These are phyloP conservation scores for Lasioglossum zephyrum DNA, from an alignment of 2,888 invertebrate species.

Conservation along the genomic window DNA sequence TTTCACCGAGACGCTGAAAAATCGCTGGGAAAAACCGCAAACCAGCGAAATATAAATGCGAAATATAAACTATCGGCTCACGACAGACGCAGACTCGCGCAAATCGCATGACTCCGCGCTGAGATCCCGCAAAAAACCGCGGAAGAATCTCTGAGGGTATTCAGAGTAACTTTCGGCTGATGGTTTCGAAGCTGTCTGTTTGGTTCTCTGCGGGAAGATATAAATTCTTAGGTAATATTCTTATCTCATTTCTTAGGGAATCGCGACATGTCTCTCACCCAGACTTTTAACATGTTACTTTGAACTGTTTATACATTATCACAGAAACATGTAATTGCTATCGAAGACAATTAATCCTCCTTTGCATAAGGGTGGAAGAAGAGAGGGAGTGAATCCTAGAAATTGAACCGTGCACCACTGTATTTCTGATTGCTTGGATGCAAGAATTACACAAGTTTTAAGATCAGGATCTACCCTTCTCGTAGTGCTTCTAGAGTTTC, in stretches of 20 bases:
- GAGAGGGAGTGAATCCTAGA: not conserved
- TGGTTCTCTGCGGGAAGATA: not conserved
- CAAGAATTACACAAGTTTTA: not conserved
- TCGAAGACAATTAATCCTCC: too few species aligned
- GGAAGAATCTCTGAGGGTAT: not conserved
- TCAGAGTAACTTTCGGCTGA: not conserved
- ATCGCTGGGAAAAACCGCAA: slow-evolving; percentile 61
- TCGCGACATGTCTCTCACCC: not conserved
- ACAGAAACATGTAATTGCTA: too few species aligned
- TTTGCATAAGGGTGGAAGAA: too few species aligned
- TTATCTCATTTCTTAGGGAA: not conserved
- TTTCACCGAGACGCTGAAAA: slow-evolving; percentile 37
- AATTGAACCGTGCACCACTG: not conserved
- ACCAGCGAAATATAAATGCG: slow-evolving; percentile 41
- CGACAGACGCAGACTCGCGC: slow-evolving; percentile 43
- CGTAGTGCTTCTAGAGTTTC: not conserved
- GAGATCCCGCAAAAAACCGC: not conserved
- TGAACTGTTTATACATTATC: too few species aligned
- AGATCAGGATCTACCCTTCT: too few species aligned
- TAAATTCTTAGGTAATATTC: not conserved
- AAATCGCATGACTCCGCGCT: slow-evolving; percentile 23
- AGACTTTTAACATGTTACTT: not conserved
- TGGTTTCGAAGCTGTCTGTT: not conserved
- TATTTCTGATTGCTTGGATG: not conserved
- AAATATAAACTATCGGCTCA: slow-evolving; percentile 54